Percentiles rank a stretch among this genome's conserved stretches.
These are phyloP conservation scores for Hirtodrosophila trivittata DNA, from an alignment of 2,888 invertebrate genomes.

Conservation along the genomic window DNA sequence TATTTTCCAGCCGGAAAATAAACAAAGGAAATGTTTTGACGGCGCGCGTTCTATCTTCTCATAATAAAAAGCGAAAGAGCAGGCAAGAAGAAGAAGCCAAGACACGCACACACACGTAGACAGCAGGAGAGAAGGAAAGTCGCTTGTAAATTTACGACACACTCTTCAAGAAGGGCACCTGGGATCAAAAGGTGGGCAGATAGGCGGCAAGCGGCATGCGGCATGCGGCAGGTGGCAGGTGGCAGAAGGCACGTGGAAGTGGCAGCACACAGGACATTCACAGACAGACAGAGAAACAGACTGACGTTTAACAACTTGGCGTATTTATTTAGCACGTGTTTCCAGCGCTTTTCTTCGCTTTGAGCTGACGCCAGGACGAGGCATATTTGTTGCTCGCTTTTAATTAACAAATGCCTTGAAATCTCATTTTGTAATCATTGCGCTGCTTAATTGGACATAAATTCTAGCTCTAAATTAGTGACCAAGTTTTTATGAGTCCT, in stretches of 20 bases:
- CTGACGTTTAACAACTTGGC: conserved; percentile 61
- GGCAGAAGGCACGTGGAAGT: not conserved
- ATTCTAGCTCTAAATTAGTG: conserved; percentile 50
- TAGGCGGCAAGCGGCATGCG: not conserved
- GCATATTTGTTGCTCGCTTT: conserved; percentile 67
- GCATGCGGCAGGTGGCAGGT: not conserved
- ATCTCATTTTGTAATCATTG: conserved; percentile 59
- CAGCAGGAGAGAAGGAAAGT: conserved; percentile 1
- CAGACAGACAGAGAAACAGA: conserved; percentile 11
- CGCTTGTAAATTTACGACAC: conserved; percentile 52
- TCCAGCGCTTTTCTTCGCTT: not conserved
- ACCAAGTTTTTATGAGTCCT: conserved; percentile 21
- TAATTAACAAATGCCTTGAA: conserved; percentile 73
- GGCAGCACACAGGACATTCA: not conserved
- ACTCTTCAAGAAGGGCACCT: conserved; percentile 26
- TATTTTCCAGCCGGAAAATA: conserved; percentile 58
- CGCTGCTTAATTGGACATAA: conserved; percentile 53
- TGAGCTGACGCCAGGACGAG: not conserved
- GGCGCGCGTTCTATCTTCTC: conserved; percentile 25
- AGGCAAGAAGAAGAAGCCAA: conserved; percentile 16
- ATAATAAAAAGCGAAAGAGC: conserved; percentile 43
- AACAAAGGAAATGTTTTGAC: conserved; percentile 53
- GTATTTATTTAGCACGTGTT: conserved; percentile 75
- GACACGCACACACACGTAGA: conserved; percentile 2
- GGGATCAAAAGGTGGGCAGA: not conserved